Base-by-base conservation (phyloP, 2,113 vertebrate species). In the Gallinago jamesoni region DNA sequence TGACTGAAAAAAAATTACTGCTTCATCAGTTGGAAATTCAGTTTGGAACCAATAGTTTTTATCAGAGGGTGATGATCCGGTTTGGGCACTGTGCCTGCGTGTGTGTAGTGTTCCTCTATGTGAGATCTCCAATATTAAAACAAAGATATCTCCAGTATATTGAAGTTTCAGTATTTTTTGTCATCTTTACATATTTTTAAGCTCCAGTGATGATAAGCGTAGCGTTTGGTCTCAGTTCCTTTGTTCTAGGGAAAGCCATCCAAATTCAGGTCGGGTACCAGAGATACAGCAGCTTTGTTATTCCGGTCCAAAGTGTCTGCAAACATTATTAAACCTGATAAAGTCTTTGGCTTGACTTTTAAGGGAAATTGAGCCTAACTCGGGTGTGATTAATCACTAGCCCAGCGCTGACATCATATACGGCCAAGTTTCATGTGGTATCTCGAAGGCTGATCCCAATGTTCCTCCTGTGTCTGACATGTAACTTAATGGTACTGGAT, bases 311-410 rank as follows among this genome's bases (percentile, higher is more conserved):
- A 70, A 86, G 59, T 74, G 41, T 76, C 87, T 93, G 48, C 5
- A 6, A 74, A 30, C 1, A 0, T 88, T 95, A 59, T 95, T 80
- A 83, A 83, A 95, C 73, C 47, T 62, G 75, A 93, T 83, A 69
- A 88, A 86, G 86, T 45, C 83, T 73, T 76, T 90, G 75, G 13
- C 15, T 94, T 84, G 67, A 59, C 67, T 90, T 93, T 91, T 83
- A 88, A 73, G 78, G 67, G 67, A 87, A 87, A 90, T 27, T 73
- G 53, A 95, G 41, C 28, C 19, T 21, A 68, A 69, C 53, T 39
- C 14, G 41, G 30, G 24, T 3, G 4, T 84, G 91, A 87, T 91
- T 82, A 83, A 93, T 55, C 56, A 15, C 30, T 39, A 33, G 33
- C 39, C 68, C 57, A 60, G 33, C 30, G 31, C 78, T 92, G 75